Percentiles rank a stretch among this genome's conserved stretches.
phyloP scores from a whole-genome alignment of 2,888 invertebrate species.

The Plutella xylostella region DNA sequence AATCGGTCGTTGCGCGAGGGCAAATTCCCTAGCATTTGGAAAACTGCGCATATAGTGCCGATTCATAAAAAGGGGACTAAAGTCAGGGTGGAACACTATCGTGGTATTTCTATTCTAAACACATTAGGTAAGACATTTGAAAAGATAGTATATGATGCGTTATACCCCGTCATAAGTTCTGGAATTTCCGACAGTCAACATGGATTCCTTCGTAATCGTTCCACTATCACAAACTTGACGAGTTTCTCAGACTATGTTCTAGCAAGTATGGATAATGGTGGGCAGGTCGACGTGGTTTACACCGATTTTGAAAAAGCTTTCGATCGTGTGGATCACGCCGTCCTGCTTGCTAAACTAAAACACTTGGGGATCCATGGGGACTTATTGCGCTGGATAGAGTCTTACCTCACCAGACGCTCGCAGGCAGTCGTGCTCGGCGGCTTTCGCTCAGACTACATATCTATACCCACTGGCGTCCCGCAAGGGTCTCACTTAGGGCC shows the following conservation, averaged over 20 bases:
- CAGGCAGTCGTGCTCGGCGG: too few relatives aligned
- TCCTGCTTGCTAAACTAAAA: too few relatives aligned
- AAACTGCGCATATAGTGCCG: slow-evolving; percentile 2
- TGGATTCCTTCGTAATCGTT: background rate
- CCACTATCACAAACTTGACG: background rate
- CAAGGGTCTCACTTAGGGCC: too few relatives aligned
- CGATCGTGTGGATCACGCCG: too few relatives aligned
- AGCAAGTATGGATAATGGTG: too few relatives aligned
- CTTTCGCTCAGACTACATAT: too few relatives aligned
- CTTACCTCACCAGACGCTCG: too few relatives aligned
- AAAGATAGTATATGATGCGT: background rate
- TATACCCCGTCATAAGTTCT: background rate
- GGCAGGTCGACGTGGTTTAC: too few relatives aligned
- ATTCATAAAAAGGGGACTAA: slow-evolving; percentile 5
- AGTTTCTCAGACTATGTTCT: background rate
- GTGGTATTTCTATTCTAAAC: slow-evolving; percentile 5
- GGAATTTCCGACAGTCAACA: background rate
- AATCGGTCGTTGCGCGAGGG: background rate
- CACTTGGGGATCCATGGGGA: too few relatives aligned
- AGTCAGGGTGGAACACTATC: background rate
- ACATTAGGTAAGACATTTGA: background rate
- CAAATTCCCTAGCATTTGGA: slow-evolving; percentile 3
- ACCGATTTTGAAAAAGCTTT: too few relatives aligned
- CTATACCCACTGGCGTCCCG: too few relatives aligned
- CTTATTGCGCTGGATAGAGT: too few relatives aligned